Conservation (phyloP, 2,888 invertebrate genomes). For the Morpho helenor region DNA sequence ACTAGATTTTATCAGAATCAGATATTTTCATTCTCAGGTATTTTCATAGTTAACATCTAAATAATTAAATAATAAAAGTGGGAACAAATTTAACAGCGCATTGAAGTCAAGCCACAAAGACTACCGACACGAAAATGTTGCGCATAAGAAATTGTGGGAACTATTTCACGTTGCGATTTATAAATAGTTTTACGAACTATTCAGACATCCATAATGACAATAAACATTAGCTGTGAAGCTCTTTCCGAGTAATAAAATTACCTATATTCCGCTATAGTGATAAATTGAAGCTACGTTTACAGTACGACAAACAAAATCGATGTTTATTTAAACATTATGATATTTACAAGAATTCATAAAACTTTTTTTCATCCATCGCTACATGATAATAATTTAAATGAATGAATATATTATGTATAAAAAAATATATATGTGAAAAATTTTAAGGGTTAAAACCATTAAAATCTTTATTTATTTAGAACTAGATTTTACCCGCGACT, state of each 20-base stretch:
- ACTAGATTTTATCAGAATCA: conserved; percentile 8
- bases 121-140: conserved; percentile 25
- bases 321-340: no score
- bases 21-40: conserved; percentile 14
- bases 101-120: conserved; percentile 23
- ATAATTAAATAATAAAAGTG: conserved; percentile 24
- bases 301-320: not conserved
- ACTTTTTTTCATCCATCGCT: no score
- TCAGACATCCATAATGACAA: conserved; percentile 21
- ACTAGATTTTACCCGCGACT: no score
- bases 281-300: conserved; percentile 13
- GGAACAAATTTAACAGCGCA: conserved; percentile 26
- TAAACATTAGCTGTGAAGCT: conserved; percentile 20
- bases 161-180: conserved; percentile 23
- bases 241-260: conserved; percentile 25
- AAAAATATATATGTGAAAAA: no score
- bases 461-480: no score
- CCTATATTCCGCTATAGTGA: conserved; percentile 18
- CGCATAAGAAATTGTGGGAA: conserved; percentile 26
- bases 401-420: no score
- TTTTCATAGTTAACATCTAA: conserved; percentile 10
- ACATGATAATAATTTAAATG: no score
- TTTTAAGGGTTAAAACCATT: no score
- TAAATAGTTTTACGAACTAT: conserved; percentile 24
- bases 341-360: no score